Base-by-base conservation (phyloP, 1,140 invertebrate species). In the Heliconius himera region DNA sequence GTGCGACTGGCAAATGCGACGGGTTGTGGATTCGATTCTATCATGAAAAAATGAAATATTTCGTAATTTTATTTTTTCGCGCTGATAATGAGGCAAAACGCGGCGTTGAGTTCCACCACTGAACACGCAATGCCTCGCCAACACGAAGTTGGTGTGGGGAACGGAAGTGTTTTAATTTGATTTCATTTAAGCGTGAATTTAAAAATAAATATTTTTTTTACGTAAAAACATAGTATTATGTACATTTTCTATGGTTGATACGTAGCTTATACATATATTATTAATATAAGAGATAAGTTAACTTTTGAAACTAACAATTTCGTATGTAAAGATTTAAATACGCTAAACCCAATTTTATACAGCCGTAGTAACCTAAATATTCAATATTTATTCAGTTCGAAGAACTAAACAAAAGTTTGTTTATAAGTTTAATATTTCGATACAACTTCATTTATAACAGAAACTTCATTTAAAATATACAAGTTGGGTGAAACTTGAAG, bases 381-480 rank as follows among this genome's bases (percentile, higher is more conserved):
- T 66, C 11, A 29, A 66, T 66, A 66, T 66, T 66, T 66, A n/a
- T 66, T 29, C 20, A 9, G 22, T 66, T 66, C 60, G 60, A 29
- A 6, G 26, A 66, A 66, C 60, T 66, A 66, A 66, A 66, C 60
- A 66, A 66, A 66, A 66, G 22, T 66, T 66, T n/a, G 22, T 66
- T 22, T 29, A 16, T 29, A 66, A 66, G 13, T 66, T 66, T 29
- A 66, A 66, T 66, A 66, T 66, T 66, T 66, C 26, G 26, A 26
- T 66, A 66, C 60, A 66, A 66, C 26, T 66, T 66, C 26, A 60
- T 60, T 60, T 60, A 60, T 60, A 26, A 9, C 56, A 60, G 22
- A 60, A 60, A 60, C 22, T 60, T 60, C 56, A 66, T 66, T 66
- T 66, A 66, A 26, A 66, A 66, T 66, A 66, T 66, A 26, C 60